Percentiles rank a stretch among this genome's conserved stretches.
Conservation (phyloP, 2,113 vertebrate species). For the Pedionomus torquatus region DNA sequence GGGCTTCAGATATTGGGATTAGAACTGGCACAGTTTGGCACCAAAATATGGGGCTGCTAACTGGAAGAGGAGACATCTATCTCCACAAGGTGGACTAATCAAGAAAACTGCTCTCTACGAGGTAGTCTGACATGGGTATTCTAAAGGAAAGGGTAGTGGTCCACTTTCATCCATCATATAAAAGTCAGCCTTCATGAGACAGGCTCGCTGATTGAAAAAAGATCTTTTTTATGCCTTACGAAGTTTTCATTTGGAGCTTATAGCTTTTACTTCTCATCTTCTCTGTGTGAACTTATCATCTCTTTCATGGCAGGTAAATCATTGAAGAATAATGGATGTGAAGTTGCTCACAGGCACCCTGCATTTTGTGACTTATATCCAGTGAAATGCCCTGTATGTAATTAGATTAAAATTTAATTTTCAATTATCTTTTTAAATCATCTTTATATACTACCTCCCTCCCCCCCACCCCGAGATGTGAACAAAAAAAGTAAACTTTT, state of each 20-base stretch:
- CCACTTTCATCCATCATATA: slow-evolving; percentile 9
- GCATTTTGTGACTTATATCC: neutral
- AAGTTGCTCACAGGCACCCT: neutral
- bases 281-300: neutral
- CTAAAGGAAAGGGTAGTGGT: slow-evolving; percentile 33
- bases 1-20: neutral
- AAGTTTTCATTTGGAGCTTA: slow-evolving; percentile 40
- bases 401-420: neutral
- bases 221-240: neutral
- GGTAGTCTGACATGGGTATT: neutral
- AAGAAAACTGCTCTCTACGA: neutral
- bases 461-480: neutral
- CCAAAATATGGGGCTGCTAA: neutral
- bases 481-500: neutral
- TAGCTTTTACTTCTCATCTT: slow-evolving; percentile 19
- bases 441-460: neutral
- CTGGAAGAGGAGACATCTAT: neutral
- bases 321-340: neutral
- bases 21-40: neutral
- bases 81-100: neutral
- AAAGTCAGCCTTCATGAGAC: slow-evolving; percentile 40
- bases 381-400: neutral
- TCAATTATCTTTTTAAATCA: neutral
- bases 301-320: slow-evolving; percentile 36
- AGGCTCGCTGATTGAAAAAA: neutral